These are phyloP conservation scores for Xiphophorus hellerii DNA, from an alignment of 2,113 vertebrate species.

Conservation along the genomic window DNA sequence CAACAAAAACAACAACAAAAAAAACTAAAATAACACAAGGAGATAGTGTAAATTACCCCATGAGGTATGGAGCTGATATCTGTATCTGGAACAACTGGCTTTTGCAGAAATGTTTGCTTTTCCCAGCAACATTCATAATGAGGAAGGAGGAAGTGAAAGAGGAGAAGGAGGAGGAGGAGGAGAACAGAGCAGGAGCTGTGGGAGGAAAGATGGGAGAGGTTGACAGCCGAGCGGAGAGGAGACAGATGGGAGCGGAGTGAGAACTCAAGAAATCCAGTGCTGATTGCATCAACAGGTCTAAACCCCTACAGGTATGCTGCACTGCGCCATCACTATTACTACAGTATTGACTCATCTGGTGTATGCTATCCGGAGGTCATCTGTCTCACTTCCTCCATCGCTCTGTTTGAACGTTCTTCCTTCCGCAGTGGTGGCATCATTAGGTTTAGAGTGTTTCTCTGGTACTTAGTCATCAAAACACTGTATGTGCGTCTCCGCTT, in stretches of 20 bases:
- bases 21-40: conserved; percentile 10
- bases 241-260: conserved; percentile 62
- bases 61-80: neutral
- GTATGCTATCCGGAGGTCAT: conserved; percentile 34
- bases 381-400: conserved; percentile 22
- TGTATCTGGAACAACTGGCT: conserved; percentile 31
- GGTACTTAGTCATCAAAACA: conserved; percentile 32
- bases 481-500: neutral
- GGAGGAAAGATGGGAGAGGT: conserved; percentile 58
- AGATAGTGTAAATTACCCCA: conserved; percentile 11
- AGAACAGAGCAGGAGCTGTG: conserved; percentile 42
- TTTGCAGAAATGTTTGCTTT: conserved; percentile 36
- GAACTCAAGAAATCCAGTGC: conserved; percentile 54
- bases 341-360: conserved; percentile 56
- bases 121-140: conserved; percentile 29
- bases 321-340: conserved; percentile 58
- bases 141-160: conserved; percentile 14
- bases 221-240: conserved; percentile 62
- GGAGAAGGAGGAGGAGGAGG: neutral
- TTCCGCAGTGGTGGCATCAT: neutral
- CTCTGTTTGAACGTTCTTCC: conserved; percentile 34
- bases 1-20: neutral
- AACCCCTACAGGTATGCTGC: conserved; percentile 68
- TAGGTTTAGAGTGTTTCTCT: conserved; percentile 14
- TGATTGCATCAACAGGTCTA: conserved; percentile 73